Conservation (phyloP, 2,797 vertebrate genomes). For the Heliangelus exortis region DNA sequence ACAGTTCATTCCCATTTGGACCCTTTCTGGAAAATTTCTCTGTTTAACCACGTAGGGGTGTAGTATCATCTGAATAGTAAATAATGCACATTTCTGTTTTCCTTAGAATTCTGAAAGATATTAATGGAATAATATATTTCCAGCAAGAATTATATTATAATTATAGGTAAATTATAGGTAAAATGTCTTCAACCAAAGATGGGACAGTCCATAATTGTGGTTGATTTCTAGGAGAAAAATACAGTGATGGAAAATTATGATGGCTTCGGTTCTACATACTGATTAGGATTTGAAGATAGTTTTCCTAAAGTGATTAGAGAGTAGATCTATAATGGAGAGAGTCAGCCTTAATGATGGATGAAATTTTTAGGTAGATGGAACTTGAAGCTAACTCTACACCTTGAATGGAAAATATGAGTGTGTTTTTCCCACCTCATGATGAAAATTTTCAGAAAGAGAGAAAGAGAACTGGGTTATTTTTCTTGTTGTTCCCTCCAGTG, state of each 20-base stretch:
- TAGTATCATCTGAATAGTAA: not conserved
- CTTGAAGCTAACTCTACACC: not conserved
- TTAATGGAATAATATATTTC: not conserved
- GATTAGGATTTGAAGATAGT: not conserved
- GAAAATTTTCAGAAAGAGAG: not conserved
- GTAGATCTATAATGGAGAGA: not conserved
- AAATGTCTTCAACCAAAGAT: not conserved
- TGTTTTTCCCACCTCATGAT: fast-evolving
- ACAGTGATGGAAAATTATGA: not conserved
- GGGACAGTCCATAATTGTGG: not conserved
- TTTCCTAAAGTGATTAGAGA: not conserved
- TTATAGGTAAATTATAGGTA: not conserved
- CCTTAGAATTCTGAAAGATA: not conserved
- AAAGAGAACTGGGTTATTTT: not conserved
- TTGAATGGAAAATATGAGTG: not conserved
- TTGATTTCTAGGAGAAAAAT: not conserved
- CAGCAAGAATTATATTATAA: no score
- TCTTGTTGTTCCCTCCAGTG: not conserved
- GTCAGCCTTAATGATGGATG: not conserved
- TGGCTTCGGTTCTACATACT: not conserved
- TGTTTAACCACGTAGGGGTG: not conserved
- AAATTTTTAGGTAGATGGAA: not conserved
- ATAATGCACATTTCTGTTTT: not conserved
- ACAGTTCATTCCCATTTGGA: not conserved
- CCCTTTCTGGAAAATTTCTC: not conserved